Conservation (phyloP, 2,797 vertebrate genomes). For the Danio albolineatus region DNA sequence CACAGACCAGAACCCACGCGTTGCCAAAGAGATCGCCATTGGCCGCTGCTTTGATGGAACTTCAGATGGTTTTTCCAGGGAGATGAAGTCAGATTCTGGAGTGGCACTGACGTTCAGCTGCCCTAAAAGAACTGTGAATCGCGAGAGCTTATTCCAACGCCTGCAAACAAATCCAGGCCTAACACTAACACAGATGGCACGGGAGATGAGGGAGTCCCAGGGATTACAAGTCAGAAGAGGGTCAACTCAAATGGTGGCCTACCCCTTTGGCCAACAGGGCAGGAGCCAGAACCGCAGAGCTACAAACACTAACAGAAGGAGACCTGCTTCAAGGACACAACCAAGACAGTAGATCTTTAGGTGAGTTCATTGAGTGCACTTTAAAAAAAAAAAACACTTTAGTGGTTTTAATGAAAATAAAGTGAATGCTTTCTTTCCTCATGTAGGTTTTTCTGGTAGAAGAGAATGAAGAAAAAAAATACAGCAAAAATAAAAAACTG, state of each 20-base stretch:
- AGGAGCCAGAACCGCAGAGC: slow-evolving; percentile 73
- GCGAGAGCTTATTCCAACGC: slow-evolving; percentile 92
- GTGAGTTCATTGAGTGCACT: slow-evolving; percentile 57
- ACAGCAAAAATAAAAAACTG: slow-evolving; percentile 53
- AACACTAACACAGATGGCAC: slow-evolving; percentile 87
- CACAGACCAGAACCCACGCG: slow-evolving; percentile 93
- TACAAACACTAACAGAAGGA: slow-evolving; percentile 73
- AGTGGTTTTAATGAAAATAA: slow-evolving; percentile 25
- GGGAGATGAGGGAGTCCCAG: slow-evolving; percentile 84
- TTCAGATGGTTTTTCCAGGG: slow-evolving; percentile 94
- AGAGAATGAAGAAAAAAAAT: slow-evolving; percentile 54
- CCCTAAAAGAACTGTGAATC: slow-evolving; percentile 83
- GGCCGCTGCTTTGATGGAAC: slow-evolving; percentile 97
- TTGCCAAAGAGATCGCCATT: slow-evolving; percentile 97
- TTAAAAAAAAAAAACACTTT: background rate
- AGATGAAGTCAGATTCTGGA: slow-evolving; percentile 89
- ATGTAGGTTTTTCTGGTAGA: slow-evolving; percentile 60
- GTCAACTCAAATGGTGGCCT: slow-evolving; percentile 81
- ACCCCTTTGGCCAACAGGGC: slow-evolving; percentile 78
- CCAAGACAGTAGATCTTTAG: slow-evolving; percentile 72
- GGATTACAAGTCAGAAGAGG: slow-evolving; percentile 77
- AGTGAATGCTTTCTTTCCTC: slow-evolving; percentile 38
- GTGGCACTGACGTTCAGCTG: slow-evolving; percentile 91
- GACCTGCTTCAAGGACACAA: slow-evolving; percentile 66
- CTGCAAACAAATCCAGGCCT: slow-evolving; percentile 86